Conservation (phyloP, 2,113 vertebrate genomes). For the Labeo catla region DNA sequence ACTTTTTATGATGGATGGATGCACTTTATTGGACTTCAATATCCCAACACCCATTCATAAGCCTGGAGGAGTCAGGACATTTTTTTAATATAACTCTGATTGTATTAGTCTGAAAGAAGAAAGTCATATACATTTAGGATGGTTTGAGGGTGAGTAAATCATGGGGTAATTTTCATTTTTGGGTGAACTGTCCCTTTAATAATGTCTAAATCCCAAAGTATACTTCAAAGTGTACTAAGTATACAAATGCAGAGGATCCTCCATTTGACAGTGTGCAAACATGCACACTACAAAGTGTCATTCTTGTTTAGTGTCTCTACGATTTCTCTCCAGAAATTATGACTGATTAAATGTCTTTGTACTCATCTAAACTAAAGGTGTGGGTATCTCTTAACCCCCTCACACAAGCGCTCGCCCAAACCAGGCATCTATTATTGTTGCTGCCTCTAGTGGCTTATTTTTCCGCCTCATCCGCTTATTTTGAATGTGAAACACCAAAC, state of each 20-base stretch:
- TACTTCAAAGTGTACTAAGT: neutral
- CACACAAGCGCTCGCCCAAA: neutral
- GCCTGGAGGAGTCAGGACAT: too few relatives aligned
- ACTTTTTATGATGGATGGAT: too few relatives aligned
- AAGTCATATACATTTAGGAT: too few relatives aligned
- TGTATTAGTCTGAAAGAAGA: too few relatives aligned
- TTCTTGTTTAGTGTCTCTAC: neutral
- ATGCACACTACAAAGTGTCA: neutral
- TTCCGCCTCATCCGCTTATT: neutral
- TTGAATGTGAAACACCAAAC: neutral
- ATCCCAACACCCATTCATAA: too few relatives aligned
- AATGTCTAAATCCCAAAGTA: too few relatives aligned
- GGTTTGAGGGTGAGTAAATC: too few relatives aligned
- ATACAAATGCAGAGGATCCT: neutral
- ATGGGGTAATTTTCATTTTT: too few relatives aligned
- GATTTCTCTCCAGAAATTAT: neutral
- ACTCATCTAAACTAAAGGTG: neutral
- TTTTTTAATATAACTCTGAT: too few relatives aligned
- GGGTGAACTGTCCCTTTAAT: too few relatives aligned
- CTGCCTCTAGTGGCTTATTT: neutral
- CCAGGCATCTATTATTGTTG: neutral
- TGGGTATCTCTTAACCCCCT: neutral
- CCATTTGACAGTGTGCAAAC: neutral
- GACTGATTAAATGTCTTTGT: neutral
- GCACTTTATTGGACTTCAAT: too few relatives aligned